A percentile compares a stretch with the other conserved stretches of the same genome.
Conservation (phyloP, 2,888 invertebrate species). For the Druceiella hillmani region DNA sequence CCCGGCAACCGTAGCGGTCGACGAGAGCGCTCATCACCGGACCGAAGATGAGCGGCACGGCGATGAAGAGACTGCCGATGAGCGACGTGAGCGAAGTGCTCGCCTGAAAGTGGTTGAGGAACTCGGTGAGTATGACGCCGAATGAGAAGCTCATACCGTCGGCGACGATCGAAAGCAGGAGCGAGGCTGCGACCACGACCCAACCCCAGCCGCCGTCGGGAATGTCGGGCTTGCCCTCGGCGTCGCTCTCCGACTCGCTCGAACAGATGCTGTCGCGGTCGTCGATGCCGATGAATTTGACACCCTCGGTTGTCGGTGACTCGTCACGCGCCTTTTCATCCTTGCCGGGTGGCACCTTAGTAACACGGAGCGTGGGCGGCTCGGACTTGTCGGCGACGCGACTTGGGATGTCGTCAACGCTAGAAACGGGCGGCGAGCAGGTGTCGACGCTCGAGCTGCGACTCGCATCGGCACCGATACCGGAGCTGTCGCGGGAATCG, state of each 20-base stretch:
- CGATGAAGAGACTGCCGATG: constrained; percentile 86
- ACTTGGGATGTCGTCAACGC: not conserved
- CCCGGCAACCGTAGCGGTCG: constrained; percentile 79
- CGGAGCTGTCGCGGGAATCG: constrained; percentile 29
- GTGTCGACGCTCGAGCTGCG: constrained; percentile 28
- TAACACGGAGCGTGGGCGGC: constrained; percentile 18
- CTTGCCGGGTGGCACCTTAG: constrained; percentile 24
- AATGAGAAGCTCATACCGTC: constrained; percentile 93
- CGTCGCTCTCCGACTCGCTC: constrained; percentile 30
- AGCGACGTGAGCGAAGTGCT: constrained; percentile 83
- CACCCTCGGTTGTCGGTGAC: constrained; percentile 43
- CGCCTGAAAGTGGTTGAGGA: constrained; percentile 73
- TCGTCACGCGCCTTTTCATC: constrained; percentile 39
- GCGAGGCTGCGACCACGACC: constrained; percentile 82
- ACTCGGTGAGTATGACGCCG: constrained; percentile 81
- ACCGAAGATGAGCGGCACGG: constrained; percentile 80
- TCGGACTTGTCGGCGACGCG: constrained; percentile 21
- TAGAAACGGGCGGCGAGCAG: constrained; percentile 15
- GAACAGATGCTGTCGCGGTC: constrained; percentile 49
- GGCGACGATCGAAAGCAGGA: constrained; percentile 82
- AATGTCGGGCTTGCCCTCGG: constrained; percentile 47
- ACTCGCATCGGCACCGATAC: constrained; percentile 29
- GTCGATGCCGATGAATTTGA: constrained; percentile 49
- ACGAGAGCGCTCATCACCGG: constrained; percentile 81
- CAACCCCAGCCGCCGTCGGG: constrained; percentile 88